Evolutionary conservation across 2,113 vertebrate species (phyloP).

Genomic region (Solenodon paradoxus): DNA sequence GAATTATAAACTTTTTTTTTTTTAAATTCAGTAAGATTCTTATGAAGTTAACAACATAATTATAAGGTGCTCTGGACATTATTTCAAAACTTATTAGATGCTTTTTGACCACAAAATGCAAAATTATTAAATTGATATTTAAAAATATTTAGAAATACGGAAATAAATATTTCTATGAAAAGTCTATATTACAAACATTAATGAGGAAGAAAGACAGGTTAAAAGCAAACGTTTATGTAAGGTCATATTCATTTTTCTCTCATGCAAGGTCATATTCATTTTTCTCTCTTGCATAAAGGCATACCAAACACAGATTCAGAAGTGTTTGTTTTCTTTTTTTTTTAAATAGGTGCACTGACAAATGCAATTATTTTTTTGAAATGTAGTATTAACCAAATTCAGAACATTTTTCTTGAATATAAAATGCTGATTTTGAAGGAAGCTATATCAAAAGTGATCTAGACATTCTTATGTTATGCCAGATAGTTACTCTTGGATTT

Average conservation of each 20-base stretch:
- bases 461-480: not conserved
- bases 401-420: not conserved
- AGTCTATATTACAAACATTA: not conserved
- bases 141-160: no score
- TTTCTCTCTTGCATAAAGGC: not conserved
- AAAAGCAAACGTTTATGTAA: not conserved
- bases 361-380: constrained; percentile 25
- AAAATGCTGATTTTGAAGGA: not conserved
- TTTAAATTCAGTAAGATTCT: constrained; percentile 28
- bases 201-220: not conserved
- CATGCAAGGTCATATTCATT: not conserved
- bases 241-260: not conserved
- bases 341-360: not conserved
- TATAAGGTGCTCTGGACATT: not conserved
- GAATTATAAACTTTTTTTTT: constrained; percentile 1
- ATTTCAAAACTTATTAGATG: constrained; percentile 28
- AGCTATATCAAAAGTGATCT: not conserved
- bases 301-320: not conserved
- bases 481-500: not conserved
- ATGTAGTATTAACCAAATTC: not conserved
- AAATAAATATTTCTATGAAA: constrained; percentile 31
- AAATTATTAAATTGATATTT: constrained; percentile 5
- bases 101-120: not conserved
- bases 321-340: not conserved
- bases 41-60: not conserved